A percentile compares a stretch with the other conserved stretches of the same genome.
Evolutionary conservation across 2,797 vertebrate species (phyloP).

Genomic region (Apogon hyalosoma): DNA sequence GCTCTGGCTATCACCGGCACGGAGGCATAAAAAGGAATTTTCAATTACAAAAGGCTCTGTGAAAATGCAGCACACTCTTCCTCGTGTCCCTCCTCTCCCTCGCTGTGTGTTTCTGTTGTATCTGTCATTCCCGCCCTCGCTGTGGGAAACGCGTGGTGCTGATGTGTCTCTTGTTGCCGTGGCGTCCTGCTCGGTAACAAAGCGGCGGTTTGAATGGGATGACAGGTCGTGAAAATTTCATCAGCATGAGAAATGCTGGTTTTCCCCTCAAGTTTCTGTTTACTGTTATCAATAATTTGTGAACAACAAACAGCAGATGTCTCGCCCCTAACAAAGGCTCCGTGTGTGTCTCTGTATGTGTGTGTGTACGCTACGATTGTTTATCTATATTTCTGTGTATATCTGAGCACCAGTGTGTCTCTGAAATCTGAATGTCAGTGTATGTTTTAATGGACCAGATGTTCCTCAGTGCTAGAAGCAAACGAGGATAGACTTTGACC

Average conservation of each 20-base stretch:
- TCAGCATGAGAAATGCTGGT: constrained; percentile 74
- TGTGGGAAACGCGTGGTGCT: constrained; percentile 41
- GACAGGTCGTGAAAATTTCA: constrained; percentile 77
- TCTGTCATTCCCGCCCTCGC: constrained; percentile 36
- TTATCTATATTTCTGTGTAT: constrained; percentile 7
- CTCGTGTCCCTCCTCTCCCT: constrained; percentile 15
- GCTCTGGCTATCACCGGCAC: too few relatives aligned
- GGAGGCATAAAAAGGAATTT: neutral
- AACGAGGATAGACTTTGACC: constrained; percentile 54
- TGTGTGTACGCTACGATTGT: constrained; percentile 10
- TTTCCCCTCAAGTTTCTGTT: constrained; percentile 77
- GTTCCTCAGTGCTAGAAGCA: constrained; percentile 51
- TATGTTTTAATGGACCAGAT: constrained; percentile 46
- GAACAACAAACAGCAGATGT: constrained; percentile 78
- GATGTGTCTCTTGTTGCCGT: constrained; percentile 45
- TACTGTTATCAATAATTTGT: constrained; percentile 79
- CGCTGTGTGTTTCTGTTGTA: constrained; percentile 35
- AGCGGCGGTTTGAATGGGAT: constrained; percentile 62
- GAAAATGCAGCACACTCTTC: neutral
- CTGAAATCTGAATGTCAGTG: constrained; percentile 3
- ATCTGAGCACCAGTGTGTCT: constrained; percentile 6
- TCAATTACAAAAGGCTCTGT: constrained; percentile 1
- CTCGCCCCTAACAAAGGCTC: constrained; percentile 48
- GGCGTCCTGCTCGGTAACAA: constrained; percentile 59
- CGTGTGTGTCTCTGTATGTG: constrained; percentile 13